Evolutionary conservation across 2,888 invertebrate genomes (phyloP).

Genomic region (Trachelus stipa): DNA sequence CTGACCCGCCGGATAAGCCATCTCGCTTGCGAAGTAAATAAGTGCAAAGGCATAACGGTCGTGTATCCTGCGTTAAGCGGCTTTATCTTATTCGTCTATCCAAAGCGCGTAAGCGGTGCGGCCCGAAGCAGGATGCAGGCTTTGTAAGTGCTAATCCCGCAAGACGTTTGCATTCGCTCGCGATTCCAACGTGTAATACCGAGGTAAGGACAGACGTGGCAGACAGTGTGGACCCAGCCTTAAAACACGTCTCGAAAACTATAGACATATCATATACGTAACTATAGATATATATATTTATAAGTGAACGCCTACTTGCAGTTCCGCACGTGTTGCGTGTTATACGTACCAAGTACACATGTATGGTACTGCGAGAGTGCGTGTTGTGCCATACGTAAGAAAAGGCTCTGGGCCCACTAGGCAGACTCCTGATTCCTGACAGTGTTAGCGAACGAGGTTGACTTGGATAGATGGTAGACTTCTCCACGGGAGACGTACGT

Average conservation of each 20-base stretch:
- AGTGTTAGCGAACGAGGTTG: slow-evolving; percentile 60
- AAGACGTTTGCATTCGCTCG: slow-evolving; percentile 22
- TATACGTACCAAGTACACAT: neutral
- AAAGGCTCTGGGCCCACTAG: neutral
- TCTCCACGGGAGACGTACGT: slow-evolving; percentile 58
- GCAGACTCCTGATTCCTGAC: slow-evolving; percentile 29
- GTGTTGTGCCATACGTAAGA: neutral
- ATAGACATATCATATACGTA: neutral
- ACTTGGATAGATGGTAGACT: slow-evolving; percentile 63
- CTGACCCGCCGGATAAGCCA: slow-evolving; percentile 39
- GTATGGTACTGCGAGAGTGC: neutral
- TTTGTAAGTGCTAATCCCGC: slow-evolving; percentile 40
- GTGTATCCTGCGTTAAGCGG: slow-evolving; percentile 61
- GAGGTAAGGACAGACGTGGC: neutral
- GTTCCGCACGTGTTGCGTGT: neutral
- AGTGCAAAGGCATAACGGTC: slow-evolving; percentile 66
- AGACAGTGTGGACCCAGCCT: neutral
- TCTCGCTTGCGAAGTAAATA: slow-evolving; percentile 52
- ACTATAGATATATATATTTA: no score
- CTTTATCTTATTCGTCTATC: slow-evolving; percentile 61
- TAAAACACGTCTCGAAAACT: neutral
- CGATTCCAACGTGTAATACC: neutral
- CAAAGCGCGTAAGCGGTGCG: slow-evolving; percentile 38
- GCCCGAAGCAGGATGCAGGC: slow-evolving; percentile 55
- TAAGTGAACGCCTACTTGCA: neutral